Percentiles rank a stretch among this genome's conserved stretches.
phyloP scores from a whole-genome alignment of 2,113 vertebrate genomes.

The Puma concolor region DNA sequence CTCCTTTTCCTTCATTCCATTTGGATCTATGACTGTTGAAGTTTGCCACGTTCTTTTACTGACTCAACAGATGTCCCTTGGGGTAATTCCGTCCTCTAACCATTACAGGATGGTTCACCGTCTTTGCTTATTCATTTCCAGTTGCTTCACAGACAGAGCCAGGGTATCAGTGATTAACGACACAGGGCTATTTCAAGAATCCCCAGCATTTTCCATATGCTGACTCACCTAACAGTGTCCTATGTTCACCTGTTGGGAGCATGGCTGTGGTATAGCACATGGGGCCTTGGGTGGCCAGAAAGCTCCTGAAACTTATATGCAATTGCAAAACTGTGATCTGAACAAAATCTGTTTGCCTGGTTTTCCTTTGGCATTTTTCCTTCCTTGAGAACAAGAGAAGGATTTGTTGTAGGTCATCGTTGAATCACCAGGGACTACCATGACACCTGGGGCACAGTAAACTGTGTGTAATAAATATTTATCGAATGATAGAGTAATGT shows the following conservation, averaged over 20 bases:
- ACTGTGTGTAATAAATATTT: neutral
- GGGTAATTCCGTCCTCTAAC: constrained; percentile 65
- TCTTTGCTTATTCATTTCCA: constrained; percentile 72
- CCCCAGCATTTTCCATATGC: constrained; percentile 61
- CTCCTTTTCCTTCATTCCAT: constrained; percentile 67
- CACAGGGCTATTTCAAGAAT: constrained; percentile 82
- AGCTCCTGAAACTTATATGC: constrained; percentile 36
- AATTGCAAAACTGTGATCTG: neutral
- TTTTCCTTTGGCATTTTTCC: neutral
- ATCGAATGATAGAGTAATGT: neutral
- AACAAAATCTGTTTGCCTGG: neutral
- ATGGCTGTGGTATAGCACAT: constrained; percentile 66
- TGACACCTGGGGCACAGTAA: neutral
- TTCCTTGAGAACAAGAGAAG: neutral
- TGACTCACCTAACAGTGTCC: constrained; percentile 76
- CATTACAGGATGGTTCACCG: constrained; percentile 15
- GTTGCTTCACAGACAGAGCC: constrained; percentile 57
- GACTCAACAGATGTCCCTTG: constrained; percentile 73
- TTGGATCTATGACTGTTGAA: constrained; percentile 38
- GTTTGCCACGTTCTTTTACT: constrained; percentile 46
- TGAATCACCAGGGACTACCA: neutral
- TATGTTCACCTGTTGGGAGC: constrained; percentile 80
- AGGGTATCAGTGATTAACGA: constrained; percentile 66
- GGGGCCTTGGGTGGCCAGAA: constrained; percentile 26
- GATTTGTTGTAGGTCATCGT: neutral